Evolutionary conservation across 1,140 invertebrate species (phyloP).

Genomic region (Charaxes varanes): DNA sequence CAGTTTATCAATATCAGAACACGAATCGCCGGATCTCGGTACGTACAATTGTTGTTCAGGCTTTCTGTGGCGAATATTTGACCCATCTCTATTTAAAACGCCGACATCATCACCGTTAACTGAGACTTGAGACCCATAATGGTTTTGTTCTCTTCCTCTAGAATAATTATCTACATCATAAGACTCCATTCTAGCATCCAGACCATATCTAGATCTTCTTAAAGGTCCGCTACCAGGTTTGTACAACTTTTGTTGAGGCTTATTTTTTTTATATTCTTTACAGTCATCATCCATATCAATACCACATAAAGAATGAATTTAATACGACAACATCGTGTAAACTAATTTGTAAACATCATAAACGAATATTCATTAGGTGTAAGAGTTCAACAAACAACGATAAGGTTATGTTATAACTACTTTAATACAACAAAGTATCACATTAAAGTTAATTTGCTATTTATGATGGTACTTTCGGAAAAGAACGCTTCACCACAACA

Average conservation of each 20-base stretch:
- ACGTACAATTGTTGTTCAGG: conserved; percentile 65
- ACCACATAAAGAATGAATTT: conserved; percentile 32
- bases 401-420: conserved; percentile 55
- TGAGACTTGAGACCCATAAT: conserved; percentile 60
- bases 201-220: conserved; percentile 63
- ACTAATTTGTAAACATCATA: conserved; percentile 14
- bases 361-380: conserved; percentile 4
- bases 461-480: conserved; percentile 12
- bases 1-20: conserved; percentile 44
- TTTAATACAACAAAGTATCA: conserved; percentile 15
- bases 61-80: conserved; percentile 51
- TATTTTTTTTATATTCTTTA: conserved; percentile 68
- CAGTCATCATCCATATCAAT: conserved; percentile 73
- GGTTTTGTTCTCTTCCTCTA: conserved; percentile 36
- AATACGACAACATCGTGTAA: conserved; percentile 32
- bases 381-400: conserved; percentile 19
- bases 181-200: conserved; percentile 58
- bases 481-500: conserved; percentile 13
- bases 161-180: conserved; percentile 46
- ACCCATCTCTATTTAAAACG: conserved; percentile 32
- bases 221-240: conserved; percentile 70
- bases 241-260: conserved; percentile 71
- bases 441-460: too few species aligned
- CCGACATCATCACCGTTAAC: conserved; percentile 48
- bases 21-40: conserved; percentile 42